Base-by-base conservation (phyloP, 2,113 vertebrate genomes). In the Loxodonta africana region DNA sequence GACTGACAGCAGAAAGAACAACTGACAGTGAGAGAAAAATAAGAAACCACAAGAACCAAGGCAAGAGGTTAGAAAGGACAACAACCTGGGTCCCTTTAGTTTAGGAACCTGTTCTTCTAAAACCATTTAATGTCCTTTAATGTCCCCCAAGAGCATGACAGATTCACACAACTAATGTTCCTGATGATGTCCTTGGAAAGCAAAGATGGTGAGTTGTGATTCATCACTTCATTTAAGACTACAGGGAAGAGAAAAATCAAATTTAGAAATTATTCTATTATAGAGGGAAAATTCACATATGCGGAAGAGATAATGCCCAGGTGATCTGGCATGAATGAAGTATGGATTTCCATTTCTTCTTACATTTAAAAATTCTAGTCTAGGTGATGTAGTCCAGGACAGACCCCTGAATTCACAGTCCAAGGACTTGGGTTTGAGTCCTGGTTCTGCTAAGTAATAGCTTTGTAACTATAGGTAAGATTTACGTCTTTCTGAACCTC, bases 281-380 rank as follows among this genome's bases (percentile, higher is more conserved):
- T 3, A 12, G 18, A 20, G 20, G n/a, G 9, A 33, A 15, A 17
- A 1, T 0, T 8, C 57, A 15, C 8, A 18, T 11, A 0, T 1
- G 44, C 12, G 44, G 12, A 33, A 28, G 5, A 10, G 69, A 30
- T 0, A 30, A 14, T 4, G 0, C 0, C 57, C 11, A 0, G 14
- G 17, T 0, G 12, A 62, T 8, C 23, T 18, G 44, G 46, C 15
- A 2, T 1, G 12, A 67, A n/a, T 1, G 28, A n/a, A 1, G 48
- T 6, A 6, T 4, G 5, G 20, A 18, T 21, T 18, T 4, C 44
- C 2, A 0, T 12, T 2, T 26, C 21, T 30, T 20, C 25, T 2
- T 21, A 0, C 4, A 33, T 8, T 10, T n/a, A 44, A 20, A 41
- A 23, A 17, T 15, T 5, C 5, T 1, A 20, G 14, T 57, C 1